A percentile compares a stretch with the other conserved stretches of the same genome.
Conservation (phyloP, 2,888 invertebrate genomes). For the Chymomyza caudatula region DNA sequence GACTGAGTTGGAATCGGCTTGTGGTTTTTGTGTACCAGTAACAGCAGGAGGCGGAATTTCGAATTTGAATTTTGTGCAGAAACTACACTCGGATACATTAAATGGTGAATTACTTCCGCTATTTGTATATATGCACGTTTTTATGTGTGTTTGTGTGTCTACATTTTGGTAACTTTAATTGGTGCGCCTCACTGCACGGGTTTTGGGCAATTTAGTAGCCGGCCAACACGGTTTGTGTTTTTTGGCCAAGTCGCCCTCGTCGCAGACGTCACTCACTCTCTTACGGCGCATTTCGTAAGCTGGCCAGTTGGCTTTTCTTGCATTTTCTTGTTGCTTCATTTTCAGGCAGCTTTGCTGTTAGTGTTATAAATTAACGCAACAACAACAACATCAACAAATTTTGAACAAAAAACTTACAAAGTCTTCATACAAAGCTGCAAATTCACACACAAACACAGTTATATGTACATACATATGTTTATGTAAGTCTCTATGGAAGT, state of each 20-base stretch:
- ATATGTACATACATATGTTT: neutral
- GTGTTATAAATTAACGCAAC: constrained; percentile 60
- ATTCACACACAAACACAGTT: neutral
- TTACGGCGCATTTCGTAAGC: constrained; percentile 51
- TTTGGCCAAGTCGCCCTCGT: neutral
- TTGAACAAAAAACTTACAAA: constrained; percentile 9
- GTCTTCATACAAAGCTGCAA: neutral
- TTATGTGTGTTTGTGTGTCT: neutral
- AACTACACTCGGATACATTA: constrained; percentile 31
- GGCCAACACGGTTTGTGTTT: neutral
- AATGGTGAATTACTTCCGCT: constrained; percentile 64
- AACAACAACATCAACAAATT: constrained; percentile 22
- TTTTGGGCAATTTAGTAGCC: neutral
- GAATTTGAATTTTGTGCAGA: constrained; percentile 38
- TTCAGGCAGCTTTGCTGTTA: constrained; percentile 43
- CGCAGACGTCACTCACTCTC: neutral
- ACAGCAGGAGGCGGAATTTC: constrained; percentile 11
- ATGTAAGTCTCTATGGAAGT: constrained; percentile 24
- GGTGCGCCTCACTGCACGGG: constrained; percentile 9
- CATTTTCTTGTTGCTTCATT: constrained; percentile 37
- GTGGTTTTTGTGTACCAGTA: neutral
- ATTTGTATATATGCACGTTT: no score
- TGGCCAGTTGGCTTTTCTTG: constrained; percentile 39
- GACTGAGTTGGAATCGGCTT: neutral
- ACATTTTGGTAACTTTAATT: constrained; percentile 30